Base-by-base conservation (phyloP, 2,797 vertebrate species). In the Telmatherina bonti region DNA sequence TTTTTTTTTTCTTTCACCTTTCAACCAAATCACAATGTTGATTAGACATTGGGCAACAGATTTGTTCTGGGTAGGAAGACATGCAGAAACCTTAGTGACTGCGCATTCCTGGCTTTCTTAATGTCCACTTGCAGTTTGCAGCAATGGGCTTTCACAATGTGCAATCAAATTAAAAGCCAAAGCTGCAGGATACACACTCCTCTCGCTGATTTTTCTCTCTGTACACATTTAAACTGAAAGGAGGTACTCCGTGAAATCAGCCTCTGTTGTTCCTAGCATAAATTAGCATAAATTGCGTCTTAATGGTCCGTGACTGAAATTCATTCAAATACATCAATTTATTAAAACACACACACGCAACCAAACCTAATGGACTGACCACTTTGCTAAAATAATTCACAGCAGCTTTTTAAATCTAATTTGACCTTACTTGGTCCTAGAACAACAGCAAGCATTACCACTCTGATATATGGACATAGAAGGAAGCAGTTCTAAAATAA, bases 321-420 rank as follows among this genome's bases (percentile, higher is more conserved):
- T 65, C 52, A 56, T 24, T 54, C 20, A 38, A 75, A 57, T 47
- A 52, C 15, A 66, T 56, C 31, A 30, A 74, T 72, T 59, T 63
- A 54, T 35, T 72, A 74, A 61, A 73, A 75, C 59, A 41, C 57
- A 64, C 54, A 61, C 27, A 45, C 15, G 27, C 16, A 60, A 64
- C 24, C 20, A 35, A 67, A 41, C 58, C 26, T 27, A 71, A 60
- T 53, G 59, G 80, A 74, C 58, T 52, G 68, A 63, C 31, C 52
- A 41, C 45, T 72, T n/a, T 22, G 18, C 61, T 75, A 36, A 76
- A 74, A 66, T 67, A 62, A 52, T 24, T 64, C 51, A 64, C 36
- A n/a, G 43, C 55, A 55, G 54, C 22, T 82, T 43, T 66, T 64
- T 56, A 62, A 58, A 82, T 78, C 67, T 68, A 52, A 67, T 74